Percentiles rank a stretch among this genome's conserved stretches.
These are phyloP conservation scores for Auanema freiburgensis DNA, from an alignment of 2,888 invertebrate species.

Conservation along the genomic window DNA sequence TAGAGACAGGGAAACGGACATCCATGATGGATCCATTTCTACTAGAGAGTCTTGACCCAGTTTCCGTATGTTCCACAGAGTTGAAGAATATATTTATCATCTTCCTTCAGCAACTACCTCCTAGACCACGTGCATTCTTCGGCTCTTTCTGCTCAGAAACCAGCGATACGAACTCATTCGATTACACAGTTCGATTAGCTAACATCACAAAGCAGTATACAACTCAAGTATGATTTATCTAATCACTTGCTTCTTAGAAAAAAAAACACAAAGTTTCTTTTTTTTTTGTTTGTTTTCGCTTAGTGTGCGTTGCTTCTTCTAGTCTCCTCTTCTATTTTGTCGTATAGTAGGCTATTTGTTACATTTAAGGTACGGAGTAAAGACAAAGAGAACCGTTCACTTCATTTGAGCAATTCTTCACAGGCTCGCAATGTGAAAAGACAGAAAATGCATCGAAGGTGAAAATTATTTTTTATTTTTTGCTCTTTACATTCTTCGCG, in stretches of 20 bases:
- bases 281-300: neutral
- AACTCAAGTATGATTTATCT: constrained; percentile 29
- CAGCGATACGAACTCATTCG: constrained; percentile 37
- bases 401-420: constrained; percentile 27
- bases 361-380: constrained; percentile 25
- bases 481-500: neutral
- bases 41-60: constrained; percentile 38
- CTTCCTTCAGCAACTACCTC: constrained; percentile 32
- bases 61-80: constrained; percentile 29
- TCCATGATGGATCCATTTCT: constrained; percentile 49
- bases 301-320: neutral
- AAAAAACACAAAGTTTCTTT: neutral
- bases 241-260: too few relatives aligned
- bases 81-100: constrained; percentile 10
- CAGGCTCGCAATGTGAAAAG: constrained; percentile 53
- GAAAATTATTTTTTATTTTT: neutral
- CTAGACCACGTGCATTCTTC: constrained; percentile 45
- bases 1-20: constrained; percentile 45
- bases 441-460: constrained; percentile 60
- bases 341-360: neutral
- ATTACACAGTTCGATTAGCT: constrained; percentile 52
- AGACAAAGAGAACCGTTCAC: constrained; percentile 27
- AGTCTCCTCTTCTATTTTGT: neutral
- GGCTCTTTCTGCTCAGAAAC: constrained; percentile 50
- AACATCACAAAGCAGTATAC: constrained; percentile 57